phyloP scores from a whole-genome alignment of 1,140 invertebrate genomes.

The Macrotrachela quadricornifera region DNA sequence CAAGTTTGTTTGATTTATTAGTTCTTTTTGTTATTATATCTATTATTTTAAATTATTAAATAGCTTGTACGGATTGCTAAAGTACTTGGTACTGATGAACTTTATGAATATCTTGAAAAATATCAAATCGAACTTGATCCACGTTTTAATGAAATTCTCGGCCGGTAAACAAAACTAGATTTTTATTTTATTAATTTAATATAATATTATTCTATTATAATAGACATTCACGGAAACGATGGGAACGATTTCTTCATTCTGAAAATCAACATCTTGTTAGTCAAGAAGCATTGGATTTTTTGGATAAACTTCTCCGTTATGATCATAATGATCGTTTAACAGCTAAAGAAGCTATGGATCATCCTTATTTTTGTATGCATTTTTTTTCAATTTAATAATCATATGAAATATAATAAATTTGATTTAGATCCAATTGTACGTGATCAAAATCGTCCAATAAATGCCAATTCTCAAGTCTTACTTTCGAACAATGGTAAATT shows the following conservation, averaged over 20 bases:
- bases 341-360: constrained; percentile 96
- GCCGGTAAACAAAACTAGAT: constrained; percentile 40
- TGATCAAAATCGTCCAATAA: too few relatives aligned
- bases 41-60: too few relatives aligned
- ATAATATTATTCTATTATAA: not conserved
- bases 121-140: constrained; percentile 98
- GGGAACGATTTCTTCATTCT: constrained; percentile 96
- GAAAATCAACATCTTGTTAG: constrained; percentile 97
- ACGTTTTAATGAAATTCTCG: constrained; percentile 91
- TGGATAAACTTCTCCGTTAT: constrained; percentile 90
- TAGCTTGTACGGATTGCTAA: constrained; percentile 90
- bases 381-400: too few relatives aligned
- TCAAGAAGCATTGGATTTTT: constrained; percentile 89
- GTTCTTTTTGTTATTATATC: not conserved
- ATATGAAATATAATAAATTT: too few relatives aligned
- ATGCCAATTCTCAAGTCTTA: too few relatives aligned
- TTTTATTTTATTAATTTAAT: not conserved
- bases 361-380: constrained; percentile 59
- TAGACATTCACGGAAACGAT: constrained; percentile 92
- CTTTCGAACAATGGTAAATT: too few relatives aligned
- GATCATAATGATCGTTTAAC: constrained; percentile 96
- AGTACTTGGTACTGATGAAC: constrained; percentile 93
- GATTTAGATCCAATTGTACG: too few relatives aligned
- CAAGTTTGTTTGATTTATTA: constrained; percentile 36
- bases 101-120: constrained; percentile 97